Percentiles rank a stretch among this genome's conserved stretches.
These are phyloP conservation scores for Euplexia lucipara DNA, from an alignment of 2,888 invertebrate species.

Conservation along the genomic window DNA sequence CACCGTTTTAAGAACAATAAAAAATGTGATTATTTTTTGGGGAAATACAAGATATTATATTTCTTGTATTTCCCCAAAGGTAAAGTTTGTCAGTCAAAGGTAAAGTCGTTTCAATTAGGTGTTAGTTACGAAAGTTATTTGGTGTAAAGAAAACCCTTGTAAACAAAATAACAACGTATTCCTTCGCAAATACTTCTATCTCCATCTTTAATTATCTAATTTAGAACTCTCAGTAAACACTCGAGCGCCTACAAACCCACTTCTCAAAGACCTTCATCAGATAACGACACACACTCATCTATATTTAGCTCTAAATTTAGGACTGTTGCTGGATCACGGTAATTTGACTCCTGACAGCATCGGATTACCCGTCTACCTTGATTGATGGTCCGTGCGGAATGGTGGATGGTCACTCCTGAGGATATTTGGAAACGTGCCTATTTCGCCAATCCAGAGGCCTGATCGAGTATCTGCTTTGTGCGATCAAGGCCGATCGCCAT, in stretches of 20 bases:
- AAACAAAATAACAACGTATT: background rate
- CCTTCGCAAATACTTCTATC: background rate
- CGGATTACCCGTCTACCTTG: conserved; percentile 54
- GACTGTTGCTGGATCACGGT: conserved; percentile 30
- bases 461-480: conserved; percentile 26
- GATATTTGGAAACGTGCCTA: conserved; percentile 52
- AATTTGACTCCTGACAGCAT: conserved; percentile 47
- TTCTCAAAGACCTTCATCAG: conserved; percentile 20
- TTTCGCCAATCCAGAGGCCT: conserved; percentile 17
- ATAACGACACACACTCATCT: conserved; percentile 35
- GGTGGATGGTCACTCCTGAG: conserved; percentile 49
- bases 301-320: conserved; percentile 54
- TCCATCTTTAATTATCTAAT: conserved; percentile 4
- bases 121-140: no score
- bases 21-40: no score
- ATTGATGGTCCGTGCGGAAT: conserved; percentile 46
- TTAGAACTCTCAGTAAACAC: background rate
- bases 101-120: no score
- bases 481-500: conserved; percentile 17
- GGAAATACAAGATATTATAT: no score
- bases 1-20: no score
- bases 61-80: no score
- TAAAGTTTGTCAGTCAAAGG: no score
- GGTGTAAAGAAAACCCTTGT: background rate
- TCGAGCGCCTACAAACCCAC: background rate